Evolutionary conservation across 2,113 vertebrate species (phyloP).

Genomic region (Chaetorhynchus papuensis): DNA sequence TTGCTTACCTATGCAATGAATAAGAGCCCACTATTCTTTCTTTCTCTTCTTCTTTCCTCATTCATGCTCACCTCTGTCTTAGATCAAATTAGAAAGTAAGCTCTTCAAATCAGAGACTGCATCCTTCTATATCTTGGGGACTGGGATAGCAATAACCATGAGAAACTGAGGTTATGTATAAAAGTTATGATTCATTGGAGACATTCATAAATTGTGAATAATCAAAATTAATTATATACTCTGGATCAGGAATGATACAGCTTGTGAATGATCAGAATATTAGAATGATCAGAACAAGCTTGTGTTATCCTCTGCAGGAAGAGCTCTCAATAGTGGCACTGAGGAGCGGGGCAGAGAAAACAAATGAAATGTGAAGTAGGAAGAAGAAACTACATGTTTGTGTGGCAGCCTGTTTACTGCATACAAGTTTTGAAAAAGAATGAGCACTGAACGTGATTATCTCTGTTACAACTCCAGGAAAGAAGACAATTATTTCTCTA

Average conservation of each 20-base stretch:
- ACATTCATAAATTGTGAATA: background rate
- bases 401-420: background rate
- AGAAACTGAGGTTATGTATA: background rate
- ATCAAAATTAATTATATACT: constrained; percentile 1
- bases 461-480: background rate
- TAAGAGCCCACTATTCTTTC: background rate
- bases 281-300: background rate
- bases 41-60: background rate
- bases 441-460: background rate
- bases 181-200: background rate
- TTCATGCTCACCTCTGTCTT: background rate
- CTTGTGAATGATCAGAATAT: background rate
- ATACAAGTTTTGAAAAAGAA: background rate
- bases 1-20: background rate
- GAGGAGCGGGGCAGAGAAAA: background rate
- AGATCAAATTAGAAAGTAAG: background rate
- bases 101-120: constrained; percentile 3
- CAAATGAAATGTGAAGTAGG: background rate
- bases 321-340: background rate
- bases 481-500: background rate
- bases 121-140: background rate
- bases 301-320: background rate
- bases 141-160: background rate
- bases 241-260: constrained; percentile 1
- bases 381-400: background rate